Percentiles rank a stretch among this genome's conserved stretches.
These are phyloP conservation scores for Hipparchia semele DNA, from an alignment of 2,888 invertebrate genomes.

Conservation along the genomic window DNA sequence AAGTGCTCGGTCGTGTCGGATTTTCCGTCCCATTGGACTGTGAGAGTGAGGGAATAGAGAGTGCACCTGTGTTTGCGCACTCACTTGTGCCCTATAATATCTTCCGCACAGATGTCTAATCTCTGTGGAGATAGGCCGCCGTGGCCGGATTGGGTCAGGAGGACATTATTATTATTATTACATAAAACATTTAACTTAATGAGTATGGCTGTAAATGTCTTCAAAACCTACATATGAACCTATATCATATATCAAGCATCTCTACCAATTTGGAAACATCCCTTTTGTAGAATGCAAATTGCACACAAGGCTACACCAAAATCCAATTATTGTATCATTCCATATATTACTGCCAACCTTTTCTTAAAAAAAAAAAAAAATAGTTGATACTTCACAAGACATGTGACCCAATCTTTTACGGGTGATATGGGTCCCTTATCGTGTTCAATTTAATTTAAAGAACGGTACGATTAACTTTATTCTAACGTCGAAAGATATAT, in stretches of 20 bases:
- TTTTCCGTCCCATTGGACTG: no score
- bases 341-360: slow-evolving; percentile 3
- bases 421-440: slow-evolving; percentile 2
- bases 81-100: no score
- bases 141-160: no score
- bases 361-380: neutral
- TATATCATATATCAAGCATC: neutral
- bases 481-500: slow-evolving; percentile 11
- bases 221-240: no score
- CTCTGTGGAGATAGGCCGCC: no score
- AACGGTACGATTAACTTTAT: slow-evolving; percentile 14
- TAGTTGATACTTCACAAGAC: neutral
- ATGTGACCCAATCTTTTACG: neutral
- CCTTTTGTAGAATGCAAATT: neutral
- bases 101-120: no score
- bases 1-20: no score
- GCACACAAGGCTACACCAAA: neutral
- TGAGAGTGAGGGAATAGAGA: no score
- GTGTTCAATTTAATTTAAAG: slow-evolving; percentile 27
- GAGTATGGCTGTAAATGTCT: neutral
- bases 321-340: neutral
- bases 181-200: no score
- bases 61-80: no score
- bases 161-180: no score
- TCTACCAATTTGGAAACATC: neutral